phyloP scores from a whole-genome alignment of 2,113 vertebrate species.

The Sapajus apella region DNA sequence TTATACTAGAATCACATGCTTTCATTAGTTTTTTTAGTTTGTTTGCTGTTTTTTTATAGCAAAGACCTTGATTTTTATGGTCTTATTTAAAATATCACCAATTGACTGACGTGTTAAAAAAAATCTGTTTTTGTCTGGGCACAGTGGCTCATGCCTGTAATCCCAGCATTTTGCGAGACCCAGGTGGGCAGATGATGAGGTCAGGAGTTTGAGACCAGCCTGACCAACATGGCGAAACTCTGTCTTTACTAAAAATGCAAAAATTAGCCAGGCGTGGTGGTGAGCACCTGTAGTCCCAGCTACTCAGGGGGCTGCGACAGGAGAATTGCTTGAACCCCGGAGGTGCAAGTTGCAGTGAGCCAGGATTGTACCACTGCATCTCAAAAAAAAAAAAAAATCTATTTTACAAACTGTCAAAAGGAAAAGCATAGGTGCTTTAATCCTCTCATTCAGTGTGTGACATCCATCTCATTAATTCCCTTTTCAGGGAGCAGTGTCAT shows the following conservation, averaged over 20 bases:
- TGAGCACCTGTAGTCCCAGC: too few relatives aligned
- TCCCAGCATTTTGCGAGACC: too few relatives aligned
- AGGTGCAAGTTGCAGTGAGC: too few relatives aligned
- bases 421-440: not conserved
- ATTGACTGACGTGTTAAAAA: not conserved
- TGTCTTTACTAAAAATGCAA: too few relatives aligned
- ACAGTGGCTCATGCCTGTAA: too few relatives aligned
- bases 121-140: not conserved
- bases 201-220: too few relatives aligned
- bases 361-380: too few relatives aligned
- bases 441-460: not conserved
- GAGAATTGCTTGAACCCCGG: too few relatives aligned
- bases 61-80: not conserved
- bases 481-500: not conserved
- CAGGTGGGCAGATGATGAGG: too few relatives aligned
- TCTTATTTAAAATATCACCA: not conserved
- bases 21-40: not conserved
- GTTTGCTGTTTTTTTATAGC: not conserved
- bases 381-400: not conserved
- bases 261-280: too few relatives aligned
- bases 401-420: not conserved
- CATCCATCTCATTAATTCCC: not conserved
- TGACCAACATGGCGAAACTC: too few relatives aligned
- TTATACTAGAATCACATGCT: not conserved
- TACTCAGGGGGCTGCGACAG: too few relatives aligned